Base-by-base conservation (phyloP, 2,113 vertebrate genomes). In the Vidua macroura region DNA sequence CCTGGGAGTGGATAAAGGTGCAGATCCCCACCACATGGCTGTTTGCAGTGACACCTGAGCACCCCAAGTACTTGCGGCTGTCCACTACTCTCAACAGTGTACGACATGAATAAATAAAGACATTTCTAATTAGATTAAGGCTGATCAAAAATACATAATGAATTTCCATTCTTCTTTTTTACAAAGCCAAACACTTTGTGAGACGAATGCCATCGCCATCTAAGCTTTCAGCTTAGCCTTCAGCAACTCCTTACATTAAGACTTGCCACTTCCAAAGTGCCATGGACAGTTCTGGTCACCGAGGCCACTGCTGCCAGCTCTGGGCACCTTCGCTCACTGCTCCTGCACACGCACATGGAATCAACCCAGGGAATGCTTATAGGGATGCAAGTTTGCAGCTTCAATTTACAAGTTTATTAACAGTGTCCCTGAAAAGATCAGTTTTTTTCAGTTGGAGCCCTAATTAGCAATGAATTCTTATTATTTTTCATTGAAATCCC, bases 401-500 rank as follows among this genome's bases (percentile, higher is more conserved):
- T 88, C 83, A 72, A 96, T 95, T 95, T 69, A 72, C 88, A 81
- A 90, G 75, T 95, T 97, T 93, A 90, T 96, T 94, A 95, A 58
- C 43, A 33, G 85, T 10, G 63, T 46, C 66, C 74, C 90, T 37
- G 75, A 60, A 87, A 96, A 77, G 88, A 92, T 81, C 17, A 46
- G 20, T 7, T 51, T 92, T 92, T 93, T 97, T 95, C 95, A 95
- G 94, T 96, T 95, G 93, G 90, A 85, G 59, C 43, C 52, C 88
- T 96, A 96, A 97, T 97, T 96, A 97, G 95, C 74, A 94, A 96
- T 76, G 93, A 85, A 90, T 94, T 94, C 95, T 96, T 96, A 95
- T 96, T 95, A 97, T 72, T 95, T 84, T 83, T 88, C 77, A 91
- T 66, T 78, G 70, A 93, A 86, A 91, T 94, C 77, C 84, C 84